phyloP scores from a whole-genome alignment of 2,888 invertebrate genomes.

The Tuberolachnus salignus region DNA sequence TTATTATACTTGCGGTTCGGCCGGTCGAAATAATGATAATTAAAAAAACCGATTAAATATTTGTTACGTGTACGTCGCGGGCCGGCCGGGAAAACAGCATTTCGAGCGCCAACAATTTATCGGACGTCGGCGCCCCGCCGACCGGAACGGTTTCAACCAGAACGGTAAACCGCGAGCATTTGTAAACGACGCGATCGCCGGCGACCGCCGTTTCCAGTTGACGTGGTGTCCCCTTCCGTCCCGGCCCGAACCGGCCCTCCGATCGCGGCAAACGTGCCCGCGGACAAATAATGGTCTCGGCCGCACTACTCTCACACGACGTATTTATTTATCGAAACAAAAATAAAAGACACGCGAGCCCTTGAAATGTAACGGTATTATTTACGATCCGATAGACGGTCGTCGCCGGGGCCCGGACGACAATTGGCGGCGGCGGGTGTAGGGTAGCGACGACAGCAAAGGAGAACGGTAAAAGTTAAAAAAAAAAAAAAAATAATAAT shows the following conservation, averaged over 20 bases:
- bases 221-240: too few species aligned
- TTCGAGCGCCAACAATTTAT: conserved; percentile 16
- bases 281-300: too few species aligned
- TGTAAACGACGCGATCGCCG: too few species aligned
- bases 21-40: conserved; percentile 11
- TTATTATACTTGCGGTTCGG: background rate
- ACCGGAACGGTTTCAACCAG: too few species aligned
- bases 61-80: too few species aligned
- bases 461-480: background rate
- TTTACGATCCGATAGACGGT: background rate
- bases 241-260: too few species aligned
- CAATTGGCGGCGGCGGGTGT: background rate
- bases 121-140: background rate
- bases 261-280: too few species aligned
- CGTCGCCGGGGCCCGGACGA: background rate
- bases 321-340: background rate
- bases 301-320: background rate
- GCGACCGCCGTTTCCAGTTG: too few species aligned
- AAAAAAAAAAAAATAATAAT: background rate
- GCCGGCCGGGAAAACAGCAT: conserved; percentile 1
- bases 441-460: background rate
- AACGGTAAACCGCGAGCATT: too few species aligned
- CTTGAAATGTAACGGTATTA: background rate
- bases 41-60: conserved; percentile 12
- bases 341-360: background rate